Evolutionary conservation across 2,113 vertebrate genomes (phyloP).

Genomic region (Scomber colias): DNA sequence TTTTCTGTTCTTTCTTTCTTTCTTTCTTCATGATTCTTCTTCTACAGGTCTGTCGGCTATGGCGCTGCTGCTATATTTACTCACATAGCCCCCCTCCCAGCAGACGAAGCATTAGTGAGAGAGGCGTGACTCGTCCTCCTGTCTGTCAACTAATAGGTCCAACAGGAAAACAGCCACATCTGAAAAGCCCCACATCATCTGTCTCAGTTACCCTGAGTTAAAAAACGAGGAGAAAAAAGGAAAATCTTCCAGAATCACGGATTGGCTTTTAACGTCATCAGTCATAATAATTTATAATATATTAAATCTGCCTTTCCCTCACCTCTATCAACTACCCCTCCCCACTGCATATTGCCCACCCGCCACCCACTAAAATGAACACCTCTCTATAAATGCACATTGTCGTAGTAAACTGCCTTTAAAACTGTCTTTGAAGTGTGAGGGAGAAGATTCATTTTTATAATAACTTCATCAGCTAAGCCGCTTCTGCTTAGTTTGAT

Average conservation of each 20-base stretch:
- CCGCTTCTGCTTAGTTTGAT: constrained; percentile 66
- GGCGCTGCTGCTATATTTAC: constrained; percentile 45
- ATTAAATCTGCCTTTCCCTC: constrained; percentile 79
- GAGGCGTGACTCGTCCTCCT: constrained; percentile 57
- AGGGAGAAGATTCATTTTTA: constrained; percentile 50
- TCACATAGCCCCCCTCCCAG: constrained; percentile 24
- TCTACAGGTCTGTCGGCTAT: constrained; percentile 41
- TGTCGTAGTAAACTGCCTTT: constrained; percentile 76
- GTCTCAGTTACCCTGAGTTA: constrained; percentile 86
- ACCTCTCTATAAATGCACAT: constrained; percentile 78
- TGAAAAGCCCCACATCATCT: constrained; percentile 69
- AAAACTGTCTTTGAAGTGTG: constrained; percentile 68
- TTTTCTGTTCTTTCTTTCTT: constrained; percentile 43
- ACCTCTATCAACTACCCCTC: constrained; percentile 55
- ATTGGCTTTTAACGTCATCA: constrained; percentile 79
- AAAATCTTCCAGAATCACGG: constrained; percentile 74
- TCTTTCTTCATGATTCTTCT: constrained; percentile 34
- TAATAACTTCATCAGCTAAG: constrained; percentile 52
- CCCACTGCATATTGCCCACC: constrained; percentile 71
- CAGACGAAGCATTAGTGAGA: constrained; percentile 52
- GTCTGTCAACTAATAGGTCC: constrained; percentile 78
- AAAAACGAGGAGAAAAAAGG: constrained; percentile 74
- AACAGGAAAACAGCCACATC: constrained; percentile 72
- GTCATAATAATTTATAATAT: constrained; percentile 83
- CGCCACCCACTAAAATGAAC: constrained; percentile 49